A percentile compares a stretch with the other conserved stretches of the same genome.
phyloP scores from a whole-genome alignment of 2,113 vertebrate species.

The Aldabrachelys gigantea region DNA sequence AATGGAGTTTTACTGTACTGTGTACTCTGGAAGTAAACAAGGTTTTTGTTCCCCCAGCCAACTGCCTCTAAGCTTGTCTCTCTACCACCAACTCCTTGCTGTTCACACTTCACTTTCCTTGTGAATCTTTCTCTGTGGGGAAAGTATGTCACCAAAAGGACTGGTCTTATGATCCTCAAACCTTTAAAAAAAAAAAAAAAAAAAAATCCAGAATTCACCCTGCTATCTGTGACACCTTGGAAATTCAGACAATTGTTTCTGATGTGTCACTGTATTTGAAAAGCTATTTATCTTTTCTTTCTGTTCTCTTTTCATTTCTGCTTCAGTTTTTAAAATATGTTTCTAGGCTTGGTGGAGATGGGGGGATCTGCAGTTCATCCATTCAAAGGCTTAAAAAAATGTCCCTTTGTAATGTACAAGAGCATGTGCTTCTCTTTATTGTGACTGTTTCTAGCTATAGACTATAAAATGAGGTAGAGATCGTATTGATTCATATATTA shows the following conservation, averaged over 20 bases:
- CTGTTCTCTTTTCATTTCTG: background rate
- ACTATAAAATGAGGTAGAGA: background rate
- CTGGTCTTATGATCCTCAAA: background rate
- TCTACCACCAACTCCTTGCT: background rate
- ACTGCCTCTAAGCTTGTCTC: background rate
- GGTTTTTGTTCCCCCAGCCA: background rate
- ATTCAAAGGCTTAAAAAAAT: background rate
- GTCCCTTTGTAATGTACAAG: background rate
- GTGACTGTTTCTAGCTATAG: background rate
- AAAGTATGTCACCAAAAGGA: rapidly evolving
- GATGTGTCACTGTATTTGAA: background rate
- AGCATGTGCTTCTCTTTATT: background rate
- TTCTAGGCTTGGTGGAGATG: background rate
- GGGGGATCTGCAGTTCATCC: background rate
- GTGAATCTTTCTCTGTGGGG: background rate
- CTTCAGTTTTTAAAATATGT: background rate
- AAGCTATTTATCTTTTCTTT: background rate
- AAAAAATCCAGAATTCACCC: too few species aligned
- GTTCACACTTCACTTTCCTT: background rate
- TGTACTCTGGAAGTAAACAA: background rate
- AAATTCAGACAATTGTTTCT: background rate
- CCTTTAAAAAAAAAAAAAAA: background rate
- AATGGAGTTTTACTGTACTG: rapidly evolving
- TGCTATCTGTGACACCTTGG: background rate
- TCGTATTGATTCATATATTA: background rate